phyloP scores from a whole-genome alignment of 35 echinoderm and acorn worm species.

The Ophioderma brevispina region DNA sequence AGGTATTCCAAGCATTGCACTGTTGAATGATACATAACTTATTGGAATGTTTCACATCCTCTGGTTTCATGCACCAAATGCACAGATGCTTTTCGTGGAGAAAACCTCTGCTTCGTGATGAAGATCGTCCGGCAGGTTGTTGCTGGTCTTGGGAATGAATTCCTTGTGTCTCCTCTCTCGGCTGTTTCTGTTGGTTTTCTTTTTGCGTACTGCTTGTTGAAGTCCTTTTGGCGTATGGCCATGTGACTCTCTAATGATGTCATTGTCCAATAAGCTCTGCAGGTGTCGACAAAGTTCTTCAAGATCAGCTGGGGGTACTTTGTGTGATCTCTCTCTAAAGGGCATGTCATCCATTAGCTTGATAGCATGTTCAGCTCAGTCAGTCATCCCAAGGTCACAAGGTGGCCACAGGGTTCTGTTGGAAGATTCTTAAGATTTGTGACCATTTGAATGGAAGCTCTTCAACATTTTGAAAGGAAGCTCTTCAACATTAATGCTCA shows the following conservation, averaged over 20 bases:
- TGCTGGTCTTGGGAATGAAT: not conserved
- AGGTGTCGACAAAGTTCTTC: conserved; percentile 24
- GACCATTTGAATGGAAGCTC: not conserved
- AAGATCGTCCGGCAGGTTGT: not conserved
- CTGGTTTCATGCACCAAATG: not conserved
- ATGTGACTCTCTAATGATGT: conserved; percentile 17
- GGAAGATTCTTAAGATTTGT: not conserved
- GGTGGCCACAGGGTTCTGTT: conserved; percentile 23
- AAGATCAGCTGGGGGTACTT: conserved; percentile 35
- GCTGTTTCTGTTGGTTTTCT: not conserved
- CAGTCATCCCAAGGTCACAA: conserved; percentile 34
- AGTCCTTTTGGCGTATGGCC: not conserved
- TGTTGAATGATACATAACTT: not conserved
- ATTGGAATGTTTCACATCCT: not conserved
- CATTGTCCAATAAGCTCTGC: conserved; percentile 30
- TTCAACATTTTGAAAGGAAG: conserved; percentile 62
- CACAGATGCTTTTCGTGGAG: not conserved
- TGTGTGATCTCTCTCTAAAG: conserved; percentile 13
- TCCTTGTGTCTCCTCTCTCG: not conserved
- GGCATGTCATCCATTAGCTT: conserved; percentile 54
- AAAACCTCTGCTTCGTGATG: not conserved
- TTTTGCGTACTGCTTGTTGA: not conserved
- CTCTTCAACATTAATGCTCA: not conserved
- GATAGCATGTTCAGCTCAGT: conserved; percentile 32
- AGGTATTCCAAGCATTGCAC: not conserved